Evolutionary conservation across 2,113 vertebrate genomes (phyloP).

Genomic region (Pelvicachromis taeniatus): DNA sequence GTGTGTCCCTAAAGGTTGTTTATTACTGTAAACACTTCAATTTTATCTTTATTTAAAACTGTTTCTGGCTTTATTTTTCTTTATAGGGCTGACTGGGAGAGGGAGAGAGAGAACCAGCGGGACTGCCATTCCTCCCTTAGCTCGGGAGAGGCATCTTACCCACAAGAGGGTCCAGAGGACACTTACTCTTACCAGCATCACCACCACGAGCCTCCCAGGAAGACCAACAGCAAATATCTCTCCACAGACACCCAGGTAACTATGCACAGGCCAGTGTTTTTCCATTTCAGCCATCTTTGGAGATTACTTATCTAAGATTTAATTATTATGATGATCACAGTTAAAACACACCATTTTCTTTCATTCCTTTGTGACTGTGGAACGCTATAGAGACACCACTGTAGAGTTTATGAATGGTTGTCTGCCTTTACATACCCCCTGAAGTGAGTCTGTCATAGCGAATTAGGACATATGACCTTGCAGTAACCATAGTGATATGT

Average conservation of each 20-base stretch:
- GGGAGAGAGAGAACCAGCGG: conserved; percentile 79
- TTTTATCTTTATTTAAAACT: not conserved
- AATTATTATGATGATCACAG: not conserved
- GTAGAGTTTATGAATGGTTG: not conserved
- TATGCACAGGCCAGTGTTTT: not conserved
- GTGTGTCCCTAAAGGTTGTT: not conserved
- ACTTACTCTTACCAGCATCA: conserved; percentile 70
- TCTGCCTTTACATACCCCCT: not conserved
- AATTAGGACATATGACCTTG: conserved; percentile 28
- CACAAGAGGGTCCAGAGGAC: conserved; percentile 77
- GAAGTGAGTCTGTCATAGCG: not conserved
- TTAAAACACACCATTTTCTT: not conserved
- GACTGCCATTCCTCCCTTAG: conserved; percentile 81
- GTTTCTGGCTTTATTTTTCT: not conserved
- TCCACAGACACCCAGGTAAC: conserved; percentile 81
- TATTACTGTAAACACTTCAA: not conserved
- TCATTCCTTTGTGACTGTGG: not conserved
- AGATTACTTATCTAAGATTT: not conserved
- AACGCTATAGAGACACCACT: not conserved
- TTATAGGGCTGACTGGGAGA: conserved; percentile 85
- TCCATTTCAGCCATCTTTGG: not conserved
- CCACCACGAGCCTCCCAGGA: conserved; percentile 77
- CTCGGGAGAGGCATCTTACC: conserved; percentile 81
- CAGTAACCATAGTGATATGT: conserved; percentile 41
- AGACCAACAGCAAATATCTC: conserved; percentile 79